These are phyloP conservation scores for Eutrigla gurnardus DNA, from an alignment of 2,797 vertebrate species.

Conservation along the genomic window DNA sequence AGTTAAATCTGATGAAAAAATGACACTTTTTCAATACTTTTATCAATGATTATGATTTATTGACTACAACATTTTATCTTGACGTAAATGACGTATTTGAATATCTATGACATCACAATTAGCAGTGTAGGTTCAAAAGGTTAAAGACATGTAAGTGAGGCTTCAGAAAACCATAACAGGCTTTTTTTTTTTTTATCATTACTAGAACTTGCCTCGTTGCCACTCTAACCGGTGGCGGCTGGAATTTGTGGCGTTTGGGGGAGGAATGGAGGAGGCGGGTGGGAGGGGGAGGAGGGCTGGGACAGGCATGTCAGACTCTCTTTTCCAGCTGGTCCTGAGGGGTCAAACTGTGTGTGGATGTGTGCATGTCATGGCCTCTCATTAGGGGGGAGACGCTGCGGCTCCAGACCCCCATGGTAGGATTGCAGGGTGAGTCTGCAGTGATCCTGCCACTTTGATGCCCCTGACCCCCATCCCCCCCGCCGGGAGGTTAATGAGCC, in stretches of 20 bases:
- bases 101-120: no score
- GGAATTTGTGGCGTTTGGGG: constrained; percentile 70
- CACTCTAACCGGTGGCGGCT: constrained; percentile 1
- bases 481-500: constrained; percentile 82
- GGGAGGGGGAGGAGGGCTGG: constrained; percentile 12
- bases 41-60: no score
- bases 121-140: no score
- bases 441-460: constrained; percentile 84
- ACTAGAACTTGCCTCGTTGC: no score
- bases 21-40: no score
- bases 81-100: no score
- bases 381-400: constrained; percentile 84
- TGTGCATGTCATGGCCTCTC: constrained; percentile 79
- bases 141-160: no score
- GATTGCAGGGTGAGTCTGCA: constrained; percentile 76
- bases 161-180: no score
- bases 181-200: no score
- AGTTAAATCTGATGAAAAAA: no score
- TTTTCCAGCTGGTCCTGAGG: constrained; percentile 79
- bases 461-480: constrained; percentile 65
- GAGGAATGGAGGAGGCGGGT: constrained; percentile 38
- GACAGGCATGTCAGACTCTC: constrained; percentile 73
- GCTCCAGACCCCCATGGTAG: constrained; percentile 85
- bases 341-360: constrained; percentile 77
- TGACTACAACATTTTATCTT: no score